Conservation (phyloP, 2,113 vertebrate species). For the Oncorhynchus kisutch region DNA sequence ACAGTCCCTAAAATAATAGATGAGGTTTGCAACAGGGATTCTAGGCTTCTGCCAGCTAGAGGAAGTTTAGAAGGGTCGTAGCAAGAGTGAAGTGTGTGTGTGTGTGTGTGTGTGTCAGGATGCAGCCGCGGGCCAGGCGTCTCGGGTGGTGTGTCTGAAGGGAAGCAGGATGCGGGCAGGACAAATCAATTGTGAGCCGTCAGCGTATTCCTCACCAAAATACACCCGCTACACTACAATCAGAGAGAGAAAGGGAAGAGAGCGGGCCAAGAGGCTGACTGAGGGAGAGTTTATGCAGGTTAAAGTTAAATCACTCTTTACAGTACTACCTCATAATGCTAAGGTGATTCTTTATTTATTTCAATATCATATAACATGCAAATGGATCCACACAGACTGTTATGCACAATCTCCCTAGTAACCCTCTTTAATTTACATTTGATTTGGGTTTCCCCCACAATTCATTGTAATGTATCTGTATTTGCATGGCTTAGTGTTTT, state of each 20-base stretch:
- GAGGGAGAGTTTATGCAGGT: not conserved
- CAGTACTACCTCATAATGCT: no score
- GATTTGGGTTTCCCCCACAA: no score
- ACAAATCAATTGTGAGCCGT: constrained; percentile 22
- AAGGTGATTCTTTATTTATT: no score
- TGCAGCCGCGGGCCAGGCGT: constrained; percentile 10
- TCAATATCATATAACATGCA: no score
- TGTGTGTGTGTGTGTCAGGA: constrained; percentile 2
- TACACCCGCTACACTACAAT: not conserved
- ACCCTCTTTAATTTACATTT: no score
- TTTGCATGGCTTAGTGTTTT: no score
- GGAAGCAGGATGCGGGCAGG: constrained; percentile 10
- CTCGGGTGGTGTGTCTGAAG: constrained; percentile 2
- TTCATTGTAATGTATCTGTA: no score
- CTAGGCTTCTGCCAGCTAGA: not conserved
- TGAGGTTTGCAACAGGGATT: no score
- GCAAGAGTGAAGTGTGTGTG: not conserved
- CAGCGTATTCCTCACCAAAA: constrained; percentile 35
- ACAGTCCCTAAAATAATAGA: no score
- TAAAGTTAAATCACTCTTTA: not conserved
- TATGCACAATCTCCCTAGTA: no score
- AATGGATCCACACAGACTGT: no score
- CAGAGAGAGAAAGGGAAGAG: not conserved
- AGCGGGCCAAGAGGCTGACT: not conserved
- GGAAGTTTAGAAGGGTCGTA: not conserved